These are phyloP conservation scores for Eumerus sabulonum DNA, from an alignment of 2,888 invertebrate species.

Conservation along the genomic window DNA sequence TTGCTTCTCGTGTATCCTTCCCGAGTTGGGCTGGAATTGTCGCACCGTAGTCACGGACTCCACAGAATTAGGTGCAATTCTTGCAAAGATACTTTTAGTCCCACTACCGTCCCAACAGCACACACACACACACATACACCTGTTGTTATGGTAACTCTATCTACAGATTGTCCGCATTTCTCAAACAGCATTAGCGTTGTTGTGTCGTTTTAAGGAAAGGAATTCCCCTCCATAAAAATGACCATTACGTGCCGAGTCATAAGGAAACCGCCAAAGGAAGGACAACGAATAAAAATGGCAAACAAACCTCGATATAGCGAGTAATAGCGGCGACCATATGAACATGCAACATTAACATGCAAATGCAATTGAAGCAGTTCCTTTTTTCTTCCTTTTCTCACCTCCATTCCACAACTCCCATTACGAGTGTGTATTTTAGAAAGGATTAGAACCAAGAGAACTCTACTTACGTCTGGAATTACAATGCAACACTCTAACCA, in stretches of 20 bases:
- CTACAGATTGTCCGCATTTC: conserved; percentile 12
- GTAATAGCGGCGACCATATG: conserved; percentile 27
- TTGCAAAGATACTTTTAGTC: conserved; percentile 19
- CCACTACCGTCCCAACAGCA: neutral
- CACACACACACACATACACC: no score
- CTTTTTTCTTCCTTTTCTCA: neutral
- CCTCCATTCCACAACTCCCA: neutral
- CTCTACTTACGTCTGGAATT: conserved; percentile 28
- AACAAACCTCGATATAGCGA: neutral
- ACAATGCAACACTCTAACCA: conserved; percentile 11
- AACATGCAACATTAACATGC: conserved; percentile 60
- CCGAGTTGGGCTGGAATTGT: neutral
- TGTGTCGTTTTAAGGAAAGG: conserved; percentile 23
- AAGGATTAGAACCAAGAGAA: neutral
- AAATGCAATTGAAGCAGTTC: conserved; percentile 34
- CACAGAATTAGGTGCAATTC: conserved; percentile 15
- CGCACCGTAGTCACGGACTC: no score
- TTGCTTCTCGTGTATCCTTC: no score
- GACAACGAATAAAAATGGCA: conserved; percentile 29
- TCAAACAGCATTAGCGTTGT: conserved; percentile 1
- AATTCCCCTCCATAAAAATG: conserved; percentile 38
- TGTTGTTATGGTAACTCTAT: no score
- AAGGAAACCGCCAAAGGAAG: conserved; percentile 37
- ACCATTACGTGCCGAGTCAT: conserved; percentile 45
- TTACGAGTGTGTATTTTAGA: neutral